Base-by-base conservation (phyloP, 2,113 vertebrate genomes). In the Chlorodrepanis virens region DNA sequence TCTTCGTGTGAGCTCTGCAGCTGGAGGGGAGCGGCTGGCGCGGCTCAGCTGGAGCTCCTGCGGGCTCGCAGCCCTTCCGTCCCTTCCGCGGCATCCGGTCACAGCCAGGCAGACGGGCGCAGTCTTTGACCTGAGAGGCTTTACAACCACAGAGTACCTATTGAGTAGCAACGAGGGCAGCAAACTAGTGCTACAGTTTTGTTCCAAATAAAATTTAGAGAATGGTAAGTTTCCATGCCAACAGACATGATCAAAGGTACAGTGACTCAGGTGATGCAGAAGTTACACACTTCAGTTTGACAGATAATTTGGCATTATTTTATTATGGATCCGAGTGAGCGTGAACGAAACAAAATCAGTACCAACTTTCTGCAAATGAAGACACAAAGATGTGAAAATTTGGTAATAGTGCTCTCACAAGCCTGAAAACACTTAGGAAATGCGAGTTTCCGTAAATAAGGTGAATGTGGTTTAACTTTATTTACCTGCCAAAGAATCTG, bases 241-340 rank as follows among this genome's bases (percentile, higher is more conserved):
- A 96, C 82, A 94, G 90, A 97, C 92, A 93, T 81, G 91, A 95
- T 77, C 77, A 47, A 47, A 87, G 88, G 96, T 93, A 96, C 80
- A 86, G 96, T 40, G 72, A 93, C 78, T 96, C 84, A 23, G n/a
- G 93, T 84, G 93, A 83, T 91, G 93, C 37, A 4, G 83, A 94
- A 96, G 93, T 96, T 97, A 97, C 75, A 97, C 94, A 82, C 90
- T 95, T 94, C 95, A 90, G 96, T 72, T 97, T 93, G 96, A 97
- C 95, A 97, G 97, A 90, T 90, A 96, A 97, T 97, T 97, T 98
- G 98, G 97, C 97, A 96, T 98, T 96, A 93, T 93, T 97, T 98
- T 98, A 97, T 98, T 98, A 97, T 96, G 97, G 97, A 97, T 97
- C 94, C 10, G 19, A 93, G 83, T 97, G 89, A 97, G 93, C 10